These are phyloP conservation scores for Neoarius graeffei DNA, from an alignment of 2,113 vertebrate genomes.

Conservation along the genomic window DNA sequence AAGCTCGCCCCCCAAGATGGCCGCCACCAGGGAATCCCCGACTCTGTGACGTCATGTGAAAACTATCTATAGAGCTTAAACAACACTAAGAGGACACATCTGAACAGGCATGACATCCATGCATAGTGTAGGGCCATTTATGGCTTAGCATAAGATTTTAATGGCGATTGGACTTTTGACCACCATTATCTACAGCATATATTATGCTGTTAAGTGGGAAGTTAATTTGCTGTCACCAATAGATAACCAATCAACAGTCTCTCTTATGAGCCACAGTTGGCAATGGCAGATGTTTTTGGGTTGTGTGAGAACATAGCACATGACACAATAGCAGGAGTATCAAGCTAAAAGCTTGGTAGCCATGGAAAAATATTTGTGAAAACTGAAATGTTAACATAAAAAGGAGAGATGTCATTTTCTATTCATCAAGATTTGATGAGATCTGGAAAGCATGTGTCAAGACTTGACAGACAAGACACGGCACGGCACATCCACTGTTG, in stretches of 20 bases:
- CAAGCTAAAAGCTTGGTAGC: background rate
- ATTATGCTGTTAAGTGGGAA: background rate
- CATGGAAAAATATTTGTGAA: constrained; percentile 2
- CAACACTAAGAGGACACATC: background rate
- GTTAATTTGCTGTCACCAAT: background rate
- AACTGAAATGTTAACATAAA: background rate
- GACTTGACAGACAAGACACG: constrained; percentile 43
- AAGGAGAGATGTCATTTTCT: background rate
- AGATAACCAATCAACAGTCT: background rate
- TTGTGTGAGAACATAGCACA: background rate
- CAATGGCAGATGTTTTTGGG: background rate
- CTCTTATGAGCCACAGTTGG: background rate
- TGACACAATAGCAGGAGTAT: background rate
- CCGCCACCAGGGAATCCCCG: no score
- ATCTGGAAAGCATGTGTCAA: constrained; percentile 4
- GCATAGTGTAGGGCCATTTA: background rate
- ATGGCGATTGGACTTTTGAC: background rate
- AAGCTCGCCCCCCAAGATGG: no score
- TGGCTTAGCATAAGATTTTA: background rate
- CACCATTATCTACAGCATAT: background rate
- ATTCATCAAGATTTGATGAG: constrained; percentile 17
- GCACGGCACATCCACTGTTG: constrained; percentile 37
- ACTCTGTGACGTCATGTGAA: no score
- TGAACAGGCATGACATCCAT: background rate
- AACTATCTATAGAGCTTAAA: no score